Conservation (phyloP, 2,113 vertebrate genomes). For the Delphinus delphis region DNA sequence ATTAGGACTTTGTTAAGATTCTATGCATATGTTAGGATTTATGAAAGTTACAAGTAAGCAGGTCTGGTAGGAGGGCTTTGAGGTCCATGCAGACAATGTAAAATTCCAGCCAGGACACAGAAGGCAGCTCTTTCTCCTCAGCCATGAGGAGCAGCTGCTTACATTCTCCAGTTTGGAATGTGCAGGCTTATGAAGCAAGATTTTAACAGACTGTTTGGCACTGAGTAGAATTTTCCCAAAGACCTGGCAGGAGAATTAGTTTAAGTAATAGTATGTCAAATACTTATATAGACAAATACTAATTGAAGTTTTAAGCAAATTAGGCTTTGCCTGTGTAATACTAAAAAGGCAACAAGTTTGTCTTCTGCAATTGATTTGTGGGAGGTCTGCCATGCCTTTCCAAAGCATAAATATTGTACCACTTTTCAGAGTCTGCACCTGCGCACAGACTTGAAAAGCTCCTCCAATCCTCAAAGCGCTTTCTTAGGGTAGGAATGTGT, state of each 20-base stretch:
- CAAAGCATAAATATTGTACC: not conserved
- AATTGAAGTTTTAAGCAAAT: conserved; percentile 78
- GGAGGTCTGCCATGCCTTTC: not conserved
- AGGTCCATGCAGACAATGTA: conserved; percentile 40
- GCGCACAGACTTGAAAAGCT: not conserved
- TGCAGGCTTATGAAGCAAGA: conserved; percentile 76
- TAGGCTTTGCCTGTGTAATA: not conserved
- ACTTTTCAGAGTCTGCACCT: not conserved
- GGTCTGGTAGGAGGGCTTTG: conserved; percentile 51
- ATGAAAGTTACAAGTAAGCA: conserved; percentile 38
- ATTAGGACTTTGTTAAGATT: not conserved
- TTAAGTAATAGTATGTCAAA: conserved; percentile 84
- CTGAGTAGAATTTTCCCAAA: conserved; percentile 76
- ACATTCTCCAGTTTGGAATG: conserved; percentile 74
- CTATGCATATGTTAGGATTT: not conserved
- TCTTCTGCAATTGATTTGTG: conserved; percentile 51
- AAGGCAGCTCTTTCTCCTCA: conserved; percentile 61
- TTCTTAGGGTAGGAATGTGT: not conserved
- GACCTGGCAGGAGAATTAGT: conserved; percentile 82
- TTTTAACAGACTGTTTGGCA: conserved; percentile 84
- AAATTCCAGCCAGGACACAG: conserved; percentile 62
- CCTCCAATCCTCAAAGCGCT: not conserved
- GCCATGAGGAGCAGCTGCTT: conserved; percentile 78
- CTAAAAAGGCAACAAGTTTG: conserved; percentile 52
- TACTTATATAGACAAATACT: conserved; percentile 78